phyloP scores from a whole-genome alignment of 2,888 invertebrate species.

The Coleophora deauratella region DNA sequence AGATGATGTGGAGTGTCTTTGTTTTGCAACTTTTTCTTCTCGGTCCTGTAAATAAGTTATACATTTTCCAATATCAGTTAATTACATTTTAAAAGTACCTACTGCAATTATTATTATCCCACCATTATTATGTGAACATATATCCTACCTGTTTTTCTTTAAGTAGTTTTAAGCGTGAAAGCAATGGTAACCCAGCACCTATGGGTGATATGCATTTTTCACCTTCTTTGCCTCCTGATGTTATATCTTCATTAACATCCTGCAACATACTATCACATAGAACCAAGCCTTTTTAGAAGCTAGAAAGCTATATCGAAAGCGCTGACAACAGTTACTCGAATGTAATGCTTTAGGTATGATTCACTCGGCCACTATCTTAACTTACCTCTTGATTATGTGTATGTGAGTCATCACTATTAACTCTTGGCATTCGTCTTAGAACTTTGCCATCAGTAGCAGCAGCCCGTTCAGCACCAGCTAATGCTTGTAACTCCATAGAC shows the following conservation, averaged over 20 bases:
- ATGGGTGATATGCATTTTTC: slow-evolving; percentile 81
- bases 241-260: slow-evolving; percentile 60
- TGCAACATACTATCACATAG: slow-evolving; percentile 16
- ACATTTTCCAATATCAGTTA: background rate
- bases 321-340: background rate
- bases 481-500: slow-evolving; percentile 74
- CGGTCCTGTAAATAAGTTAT: slow-evolving; percentile 45
- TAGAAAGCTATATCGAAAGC: too few species aligned
- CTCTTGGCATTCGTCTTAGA: slow-evolving; percentile 82
- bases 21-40: slow-evolving; percentile 66
- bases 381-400: slow-evolving; percentile 46
- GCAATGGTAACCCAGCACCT: slow-evolving; percentile 87
- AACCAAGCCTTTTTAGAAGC: too few species aligned
- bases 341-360: background rate
- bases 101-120: background rate
- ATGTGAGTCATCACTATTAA: slow-evolving; percentile 81
- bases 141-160: slow-evolving; percentile 85
- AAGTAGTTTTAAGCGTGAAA: slow-evolving; percentile 84
- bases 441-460: slow-evolving; percentile 64
- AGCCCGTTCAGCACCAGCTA: slow-evolving; percentile 52
- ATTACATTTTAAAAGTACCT: too few species aligned
- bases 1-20: slow-evolving; percentile 53
- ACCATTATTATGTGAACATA: background rate
- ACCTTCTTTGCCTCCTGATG: slow-evolving; percentile 63
- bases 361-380: too few species aligned